Evolutionary conservation across 1,140 invertebrate species (phyloP).

Genomic region (Nixonia krombeini): DNA sequence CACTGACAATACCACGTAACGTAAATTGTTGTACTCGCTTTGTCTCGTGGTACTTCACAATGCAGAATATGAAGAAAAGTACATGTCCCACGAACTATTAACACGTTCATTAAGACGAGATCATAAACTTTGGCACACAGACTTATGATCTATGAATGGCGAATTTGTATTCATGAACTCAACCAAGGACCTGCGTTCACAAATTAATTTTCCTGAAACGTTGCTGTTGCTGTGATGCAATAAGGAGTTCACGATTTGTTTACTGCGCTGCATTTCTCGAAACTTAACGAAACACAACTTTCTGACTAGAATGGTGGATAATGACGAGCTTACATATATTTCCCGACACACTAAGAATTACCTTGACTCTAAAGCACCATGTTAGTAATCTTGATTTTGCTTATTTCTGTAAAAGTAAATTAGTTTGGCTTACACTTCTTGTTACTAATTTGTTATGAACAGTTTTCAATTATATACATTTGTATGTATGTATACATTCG

Average conservation of each 20-base stretch:
- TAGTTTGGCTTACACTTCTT: background rate
- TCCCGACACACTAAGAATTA: slow-evolving; percentile 19
- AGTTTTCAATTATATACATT: too few relatives aligned
- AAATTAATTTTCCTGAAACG: too few relatives aligned
- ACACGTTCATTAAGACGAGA: background rate
- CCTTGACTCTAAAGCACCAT: slow-evolving; percentile 1
- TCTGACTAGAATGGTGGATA: slow-evolving; percentile 12
- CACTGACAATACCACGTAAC: too few relatives aligned
- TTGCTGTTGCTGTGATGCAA: background rate
- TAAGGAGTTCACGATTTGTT: slow-evolving; percentile 7
- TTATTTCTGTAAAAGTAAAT: slow-evolving; percentile 23
- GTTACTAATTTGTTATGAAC: background rate
- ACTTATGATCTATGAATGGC: slow-evolving; percentile 4
- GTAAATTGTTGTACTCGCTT: background rate
- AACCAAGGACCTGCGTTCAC: background rate
- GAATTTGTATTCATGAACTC: background rate
- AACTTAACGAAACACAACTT: slow-evolving; percentile 2
- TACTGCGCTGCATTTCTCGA: slow-evolving; percentile 1
- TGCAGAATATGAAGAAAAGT: slow-evolving; percentile 1
- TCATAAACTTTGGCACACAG: too few relatives aligned
- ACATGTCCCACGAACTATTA: background rate
- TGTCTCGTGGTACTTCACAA: background rate
- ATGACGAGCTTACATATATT: slow-evolving; percentile 25
- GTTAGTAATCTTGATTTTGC: slow-evolving; percentile 27
- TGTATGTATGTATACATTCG: too few relatives aligned